Conservation (phyloP, 2,113 vertebrate genomes). For the Prochilodus magdalenae region DNA sequence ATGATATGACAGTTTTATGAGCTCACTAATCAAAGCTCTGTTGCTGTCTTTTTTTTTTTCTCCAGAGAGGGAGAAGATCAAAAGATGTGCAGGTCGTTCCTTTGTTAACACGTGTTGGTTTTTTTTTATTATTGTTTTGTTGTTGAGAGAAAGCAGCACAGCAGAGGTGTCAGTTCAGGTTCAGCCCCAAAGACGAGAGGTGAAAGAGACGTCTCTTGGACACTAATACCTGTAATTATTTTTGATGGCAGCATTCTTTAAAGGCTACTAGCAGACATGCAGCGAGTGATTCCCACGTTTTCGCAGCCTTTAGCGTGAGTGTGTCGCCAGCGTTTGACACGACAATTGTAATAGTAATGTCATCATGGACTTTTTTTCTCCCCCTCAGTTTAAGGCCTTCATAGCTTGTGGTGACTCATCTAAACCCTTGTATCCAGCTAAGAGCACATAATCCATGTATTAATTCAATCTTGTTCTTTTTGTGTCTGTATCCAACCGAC, state of each 20-base stretch:
- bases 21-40: not conserved
- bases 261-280: not conserved
- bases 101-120: not conserved
- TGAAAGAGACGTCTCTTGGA: slow-evolving; percentile 34
- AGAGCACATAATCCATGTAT: not conserved
- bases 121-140: not conserved
- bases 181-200: not conserved
- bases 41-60: not conserved
- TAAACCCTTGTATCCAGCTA: not conserved
- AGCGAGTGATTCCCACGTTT: slow-evolving; percentile 9
- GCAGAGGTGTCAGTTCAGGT: slow-evolving; percentile 21
- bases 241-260: slow-evolving; percentile 27
- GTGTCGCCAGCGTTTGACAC: slow-evolving; percentile 9
- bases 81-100: not conserved
- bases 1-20: not conserved
- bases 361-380: not conserved
- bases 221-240: slow-evolving; percentile 45
- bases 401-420: not conserved
- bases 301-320: slow-evolving; percentile 21
- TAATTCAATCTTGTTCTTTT: not conserved
- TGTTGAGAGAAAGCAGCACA: not conserved
- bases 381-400: not conserved
- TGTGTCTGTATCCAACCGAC: not conserved
- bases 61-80: not conserved
- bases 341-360: not conserved